Conservation (phyloP, 2,888 invertebrate species). For the Ophioninae sp. region DNA sequence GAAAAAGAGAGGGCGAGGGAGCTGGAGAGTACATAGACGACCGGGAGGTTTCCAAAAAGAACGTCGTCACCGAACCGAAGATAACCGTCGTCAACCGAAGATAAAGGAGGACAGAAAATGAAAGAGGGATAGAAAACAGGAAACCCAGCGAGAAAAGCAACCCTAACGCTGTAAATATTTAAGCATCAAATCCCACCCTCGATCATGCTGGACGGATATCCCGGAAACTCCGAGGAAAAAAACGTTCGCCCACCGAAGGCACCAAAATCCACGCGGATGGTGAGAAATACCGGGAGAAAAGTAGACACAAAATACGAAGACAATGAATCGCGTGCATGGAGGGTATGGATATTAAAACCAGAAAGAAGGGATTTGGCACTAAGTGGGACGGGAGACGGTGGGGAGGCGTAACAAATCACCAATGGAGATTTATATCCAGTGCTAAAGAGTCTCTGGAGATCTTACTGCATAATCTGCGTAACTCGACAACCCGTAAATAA, state of each 20-base stretch:
- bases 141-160: conserved; percentile 24
- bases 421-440: too few relatives aligned
- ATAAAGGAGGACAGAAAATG: background rate
- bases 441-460: too few relatives aligned
- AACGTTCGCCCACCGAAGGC: conserved; percentile 31
- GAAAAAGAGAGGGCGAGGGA: background rate
- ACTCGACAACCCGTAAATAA: too few relatives aligned
- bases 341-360: conserved; percentile 12
- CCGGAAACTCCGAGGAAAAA: conserved; percentile 52
- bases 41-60: too few relatives aligned
- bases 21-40: background rate
- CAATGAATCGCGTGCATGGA: conserved; percentile 26
- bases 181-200: conserved; percentile 69
- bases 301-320: conserved; percentile 12
- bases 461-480: too few relatives aligned
- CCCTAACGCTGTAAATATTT: conserved; percentile 74
- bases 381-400: too few relatives aligned
- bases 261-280: conserved; percentile 56
- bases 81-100: conserved; percentile 9
- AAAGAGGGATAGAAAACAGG: background rate
- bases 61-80: background rate
- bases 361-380: background rate
- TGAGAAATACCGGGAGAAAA: conserved; percentile 36
- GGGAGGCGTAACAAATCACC: conserved; percentile 6
- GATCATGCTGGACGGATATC: conserved; percentile 52